phyloP scores from a whole-genome alignment of 2,797 vertebrate species.

The Lycodopsis pacificus region DNA sequence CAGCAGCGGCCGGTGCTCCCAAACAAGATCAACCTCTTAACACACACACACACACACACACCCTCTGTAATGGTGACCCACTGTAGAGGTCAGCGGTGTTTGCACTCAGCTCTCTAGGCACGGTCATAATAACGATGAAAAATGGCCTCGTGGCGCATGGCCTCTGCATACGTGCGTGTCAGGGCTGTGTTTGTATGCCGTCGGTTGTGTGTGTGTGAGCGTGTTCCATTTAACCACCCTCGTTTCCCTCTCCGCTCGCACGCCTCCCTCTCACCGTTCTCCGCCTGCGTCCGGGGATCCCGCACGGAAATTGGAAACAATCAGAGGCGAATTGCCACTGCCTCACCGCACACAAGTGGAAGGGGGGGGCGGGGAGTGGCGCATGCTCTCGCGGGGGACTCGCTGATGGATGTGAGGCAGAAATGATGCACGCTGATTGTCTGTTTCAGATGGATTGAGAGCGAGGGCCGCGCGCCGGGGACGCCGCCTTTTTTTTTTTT shows the following conservation, averaged over 20 bases:
- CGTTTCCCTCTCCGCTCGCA: not conserved
- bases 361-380: conserved; percentile 60
- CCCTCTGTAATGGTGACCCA: conserved; percentile 49
- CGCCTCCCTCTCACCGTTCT: conserved; percentile 4
- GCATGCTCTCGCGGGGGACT: conserved; percentile 60
- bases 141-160: conserved; percentile 46
- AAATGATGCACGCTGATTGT: conserved; percentile 74
- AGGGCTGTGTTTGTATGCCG: conserved; percentile 1
- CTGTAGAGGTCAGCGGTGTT: conserved; percentile 57
- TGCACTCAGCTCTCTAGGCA: conserved; percentile 33
- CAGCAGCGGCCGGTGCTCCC: not conserved
- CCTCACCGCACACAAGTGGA: conserved; percentile 56
- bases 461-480: conserved; percentile 13
- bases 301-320: conserved; percentile 74
- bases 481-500: conserved; percentile 18
- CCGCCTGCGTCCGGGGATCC: conserved; percentile 24
- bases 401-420: conserved; percentile 72
- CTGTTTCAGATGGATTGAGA: conserved; percentile 74
- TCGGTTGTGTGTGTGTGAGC: not conserved
- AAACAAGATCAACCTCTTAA: conserved; percentile 23
- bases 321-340: conserved; percentile 72
- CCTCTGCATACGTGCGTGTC: conserved; percentile 20
- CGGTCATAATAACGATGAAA: conserved; percentile 64
- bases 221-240: conserved; percentile 40
- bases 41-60: not conserved